These are phyloP conservation scores for Equus przewalskii DNA, from an alignment of 2,113 vertebrate genomes.

Conservation along the genomic window DNA sequence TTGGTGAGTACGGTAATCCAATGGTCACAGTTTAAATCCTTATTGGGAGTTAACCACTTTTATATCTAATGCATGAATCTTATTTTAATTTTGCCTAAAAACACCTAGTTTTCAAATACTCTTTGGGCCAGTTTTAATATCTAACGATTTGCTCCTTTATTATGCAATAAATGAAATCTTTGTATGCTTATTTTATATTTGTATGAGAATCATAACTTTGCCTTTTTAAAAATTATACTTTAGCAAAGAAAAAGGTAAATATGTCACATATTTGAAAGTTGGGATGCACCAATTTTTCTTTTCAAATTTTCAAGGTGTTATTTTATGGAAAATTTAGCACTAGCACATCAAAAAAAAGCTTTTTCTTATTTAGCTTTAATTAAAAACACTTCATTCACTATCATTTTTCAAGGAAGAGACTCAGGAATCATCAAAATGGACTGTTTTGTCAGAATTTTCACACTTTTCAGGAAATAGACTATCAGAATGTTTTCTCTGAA, in stretches of 20 bases:
- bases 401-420: neutral
- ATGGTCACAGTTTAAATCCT: neutral
- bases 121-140: neutral
- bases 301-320: neutral
- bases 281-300: neutral
- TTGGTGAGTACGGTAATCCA: neutral
- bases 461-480: neutral
- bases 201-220: neutral
- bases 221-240: neutral
- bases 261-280: neutral
- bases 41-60: constrained; percentile 32
- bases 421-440: neutral
- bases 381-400: neutral
- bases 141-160: neutral
- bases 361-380: neutral
- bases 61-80: neutral
- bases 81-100: neutral
- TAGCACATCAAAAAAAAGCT: neutral
- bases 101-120: constrained; percentile 8
- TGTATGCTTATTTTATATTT: neutral
- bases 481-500: neutral
- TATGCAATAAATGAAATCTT: neutral
- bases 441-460: constrained; percentile 1
- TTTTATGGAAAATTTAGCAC: neutral
- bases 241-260: neutral